Conservation (phyloP, 2,113 vertebrate genomes). For the Scomber japonicus region DNA sequence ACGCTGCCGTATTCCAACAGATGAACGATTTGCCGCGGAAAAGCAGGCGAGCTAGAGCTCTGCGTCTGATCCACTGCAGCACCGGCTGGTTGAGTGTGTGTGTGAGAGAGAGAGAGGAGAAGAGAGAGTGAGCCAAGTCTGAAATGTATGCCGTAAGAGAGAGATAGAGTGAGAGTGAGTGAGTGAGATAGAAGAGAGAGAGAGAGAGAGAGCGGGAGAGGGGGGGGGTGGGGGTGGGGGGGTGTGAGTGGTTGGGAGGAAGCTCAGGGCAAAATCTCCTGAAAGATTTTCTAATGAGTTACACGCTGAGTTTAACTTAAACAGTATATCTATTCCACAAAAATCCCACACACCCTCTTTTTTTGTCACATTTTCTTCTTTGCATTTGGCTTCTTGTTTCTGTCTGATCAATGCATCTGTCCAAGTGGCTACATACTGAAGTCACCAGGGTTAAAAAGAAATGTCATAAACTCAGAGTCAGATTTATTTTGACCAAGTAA, state of each 20-base stretch:
- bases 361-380: conserved; percentile 19
- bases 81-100: conserved; percentile 41
- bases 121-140: conserved; percentile 10
- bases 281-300: conserved; percentile 59
- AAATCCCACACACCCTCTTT: conserved; percentile 1
- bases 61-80: conserved; percentile 80
- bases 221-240: background rate
- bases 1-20: conserved; percentile 47
- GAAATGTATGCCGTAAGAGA: conserved; percentile 22
- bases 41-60: conserved; percentile 58
- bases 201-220: conserved; percentile 5
- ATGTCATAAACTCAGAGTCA: background rate
- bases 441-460: background rate
- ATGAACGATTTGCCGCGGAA: conserved; percentile 58
- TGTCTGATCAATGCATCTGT: conserved; percentile 1
- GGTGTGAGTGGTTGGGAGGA: conserved; percentile 3
- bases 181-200: background rate
- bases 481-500: background rate
- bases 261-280: conserved; percentile 47
- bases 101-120: conserved; percentile 5
- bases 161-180: background rate
- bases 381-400: background rate
- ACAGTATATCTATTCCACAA: conserved; percentile 25
- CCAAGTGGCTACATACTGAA: background rate
- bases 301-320: conserved; percentile 37